Evolutionary conservation across 2,888 invertebrate species (phyloP).

Genomic region (Pyrrhia umbra): DNA sequence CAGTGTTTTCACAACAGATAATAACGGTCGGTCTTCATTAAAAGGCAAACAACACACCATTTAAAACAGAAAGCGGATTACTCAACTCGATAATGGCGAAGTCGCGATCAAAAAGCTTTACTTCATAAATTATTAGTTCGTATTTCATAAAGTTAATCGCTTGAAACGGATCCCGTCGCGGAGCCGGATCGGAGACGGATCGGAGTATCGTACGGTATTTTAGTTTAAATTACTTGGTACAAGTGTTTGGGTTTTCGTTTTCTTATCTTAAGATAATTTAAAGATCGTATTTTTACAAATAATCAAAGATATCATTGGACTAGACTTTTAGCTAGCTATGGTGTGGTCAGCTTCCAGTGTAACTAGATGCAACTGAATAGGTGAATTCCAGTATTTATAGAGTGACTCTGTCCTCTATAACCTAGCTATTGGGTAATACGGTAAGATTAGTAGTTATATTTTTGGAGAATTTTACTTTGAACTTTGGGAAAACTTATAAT

Average conservation of each 20-base stretch:
- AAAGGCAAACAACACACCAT: slow-evolving; percentile 52
- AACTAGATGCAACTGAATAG: not conserved
- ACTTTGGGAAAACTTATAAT: too few relatives aligned
- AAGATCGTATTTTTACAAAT: not conserved
- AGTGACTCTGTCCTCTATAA: not conserved
- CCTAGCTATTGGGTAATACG: not conserved
- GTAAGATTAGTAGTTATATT: not conserved
- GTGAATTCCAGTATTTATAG: not conserved
- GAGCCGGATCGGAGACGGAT: slow-evolving; percentile 29
- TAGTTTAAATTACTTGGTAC: slow-evolving; percentile 9
- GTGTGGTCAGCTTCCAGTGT: too few relatives aligned
- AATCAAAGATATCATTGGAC: not conserved
- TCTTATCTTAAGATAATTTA: not conserved
- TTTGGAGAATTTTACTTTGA: too few relatives aligned
- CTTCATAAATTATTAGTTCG: slow-evolving; percentile 70
- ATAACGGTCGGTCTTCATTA: slow-evolving; percentile 51
- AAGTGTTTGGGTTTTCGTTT: slow-evolving; percentile 2
- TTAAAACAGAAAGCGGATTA: slow-evolving; percentile 61
- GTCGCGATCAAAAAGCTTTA: slow-evolving; percentile 61
- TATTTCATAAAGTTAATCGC: slow-evolving; percentile 70
- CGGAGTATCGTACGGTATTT: slow-evolving; percentile 12
- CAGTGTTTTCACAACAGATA: slow-evolving; percentile 24
- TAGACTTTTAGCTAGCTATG: too few relatives aligned
- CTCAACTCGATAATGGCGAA: slow-evolving; percentile 55
- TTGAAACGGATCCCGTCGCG: slow-evolving; percentile 47